A percentile compares a stretch with the other conserved stretches of the same genome.
Evolutionary conservation across 1,140 invertebrate species (phyloP).

Genomic region (Chironomus tepperi): DNA sequence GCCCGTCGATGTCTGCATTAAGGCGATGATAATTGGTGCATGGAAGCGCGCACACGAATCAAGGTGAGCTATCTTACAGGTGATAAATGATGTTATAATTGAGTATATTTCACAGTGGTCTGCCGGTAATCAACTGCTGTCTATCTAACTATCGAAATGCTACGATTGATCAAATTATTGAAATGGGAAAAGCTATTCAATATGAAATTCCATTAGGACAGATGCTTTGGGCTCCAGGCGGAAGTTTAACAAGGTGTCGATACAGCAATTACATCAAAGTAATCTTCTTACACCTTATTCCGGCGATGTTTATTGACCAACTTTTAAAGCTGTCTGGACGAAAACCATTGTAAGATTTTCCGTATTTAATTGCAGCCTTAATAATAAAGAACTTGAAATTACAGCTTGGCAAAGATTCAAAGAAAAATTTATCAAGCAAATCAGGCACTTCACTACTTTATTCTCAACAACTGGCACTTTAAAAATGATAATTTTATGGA

Average conservation of each 20-base stretch:
- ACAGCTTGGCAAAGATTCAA: conserved; percentile 70
- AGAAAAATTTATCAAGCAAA: conserved; percentile 68
- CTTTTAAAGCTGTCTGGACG: conserved; percentile 50
- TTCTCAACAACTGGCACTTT: conserved; percentile 75
- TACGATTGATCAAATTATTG: conserved; percentile 50
- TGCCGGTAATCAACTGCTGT: conserved; percentile 58
- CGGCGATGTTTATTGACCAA: conserved; percentile 58
- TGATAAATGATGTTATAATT: not conserved
- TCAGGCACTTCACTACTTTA: conserved; percentile 66
- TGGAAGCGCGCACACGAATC: conserved; percentile 52
- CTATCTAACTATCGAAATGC: conserved; percentile 57
- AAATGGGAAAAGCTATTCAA: conserved; percentile 44
- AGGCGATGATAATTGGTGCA: conserved; percentile 62
- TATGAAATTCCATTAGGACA: conserved; percentile 53
- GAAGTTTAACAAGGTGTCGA: conserved; percentile 42
- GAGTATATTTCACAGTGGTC: conserved; percentile 33
- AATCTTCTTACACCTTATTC: conserved; percentile 56
- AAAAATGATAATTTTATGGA: conserved; percentile 58
- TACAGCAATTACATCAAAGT: conserved; percentile 46
- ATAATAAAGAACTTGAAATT: conserved; percentile 25
- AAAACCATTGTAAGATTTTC: conserved; percentile 62
- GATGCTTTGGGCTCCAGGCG: conserved; percentile 57
- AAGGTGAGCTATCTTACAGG: not conserved
- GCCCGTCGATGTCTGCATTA: conserved; percentile 78
- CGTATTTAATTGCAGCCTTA: conserved; percentile 16